These are phyloP conservation scores for Tragulus kanchil DNA, from an alignment of 2,113 vertebrate genomes.

Conservation along the genomic window DNA sequence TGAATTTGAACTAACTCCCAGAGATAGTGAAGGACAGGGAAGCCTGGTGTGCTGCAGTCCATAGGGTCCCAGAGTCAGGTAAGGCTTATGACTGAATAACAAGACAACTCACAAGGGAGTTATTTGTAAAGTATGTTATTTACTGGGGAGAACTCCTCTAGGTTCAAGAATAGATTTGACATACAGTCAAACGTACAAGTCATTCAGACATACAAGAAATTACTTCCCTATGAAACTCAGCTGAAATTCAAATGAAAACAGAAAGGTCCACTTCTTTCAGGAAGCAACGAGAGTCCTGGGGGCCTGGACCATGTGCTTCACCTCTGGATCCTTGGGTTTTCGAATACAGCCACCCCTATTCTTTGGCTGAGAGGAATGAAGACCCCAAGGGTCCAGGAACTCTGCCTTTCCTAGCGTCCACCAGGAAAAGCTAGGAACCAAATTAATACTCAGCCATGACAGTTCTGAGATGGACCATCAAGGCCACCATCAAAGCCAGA, in stretches of 20 bases:
- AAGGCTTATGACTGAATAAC: not conserved
- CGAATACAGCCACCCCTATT: not conserved
- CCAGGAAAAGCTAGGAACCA: not conserved
- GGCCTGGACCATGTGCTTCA: not conserved
- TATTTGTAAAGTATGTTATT: not conserved
- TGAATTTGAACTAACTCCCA: not conserved
- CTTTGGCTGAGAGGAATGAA: rapidly evolving
- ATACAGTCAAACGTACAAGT: not conserved
- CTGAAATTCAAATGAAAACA: not conserved
- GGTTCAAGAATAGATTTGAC: not conserved
- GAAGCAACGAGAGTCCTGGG: not conserved
- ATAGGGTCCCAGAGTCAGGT: not conserved
- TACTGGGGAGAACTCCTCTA: not conserved
- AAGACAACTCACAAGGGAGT: not conserved
- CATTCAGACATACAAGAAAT: not conserved
- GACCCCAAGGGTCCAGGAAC: rapidly evolving
- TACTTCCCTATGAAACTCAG: not conserved
- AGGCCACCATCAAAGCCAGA: not conserved
- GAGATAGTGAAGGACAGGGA: not conserved
- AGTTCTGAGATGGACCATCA: not conserved
- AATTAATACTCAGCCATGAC: not conserved
- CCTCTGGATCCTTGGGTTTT: not conserved
- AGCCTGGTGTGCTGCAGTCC: not conserved
- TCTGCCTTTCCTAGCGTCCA: rapidly evolving
- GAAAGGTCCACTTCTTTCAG: not conserved